These are phyloP conservation scores for Orbicella faveolata DNA, from an alignment of 64 coral and sea anemone species.

Conservation along the genomic window DNA sequence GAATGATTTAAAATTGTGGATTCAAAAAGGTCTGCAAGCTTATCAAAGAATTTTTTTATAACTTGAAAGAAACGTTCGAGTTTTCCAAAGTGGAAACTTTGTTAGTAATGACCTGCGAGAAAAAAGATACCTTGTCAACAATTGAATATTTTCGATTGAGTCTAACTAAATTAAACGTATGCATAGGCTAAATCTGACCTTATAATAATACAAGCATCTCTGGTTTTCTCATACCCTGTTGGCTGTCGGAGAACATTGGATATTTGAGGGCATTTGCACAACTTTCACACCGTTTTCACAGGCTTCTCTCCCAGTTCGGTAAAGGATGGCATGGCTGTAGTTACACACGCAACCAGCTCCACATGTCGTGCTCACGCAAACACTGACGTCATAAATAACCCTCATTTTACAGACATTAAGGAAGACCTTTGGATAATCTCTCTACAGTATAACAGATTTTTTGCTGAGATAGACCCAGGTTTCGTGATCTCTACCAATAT, in stretches of 20 bases:
- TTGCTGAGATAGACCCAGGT: neutral
- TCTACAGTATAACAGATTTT: conserved; percentile 29
- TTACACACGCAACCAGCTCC: neutral
- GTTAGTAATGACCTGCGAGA: too few species aligned
- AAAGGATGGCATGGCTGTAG: neutral
- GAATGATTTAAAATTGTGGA: neutral
- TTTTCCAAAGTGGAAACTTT: too few species aligned
- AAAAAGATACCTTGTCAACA: too few species aligned
- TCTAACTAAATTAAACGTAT: too few species aligned
- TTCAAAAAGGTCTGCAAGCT: neutral
- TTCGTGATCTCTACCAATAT: conserved; percentile 4
- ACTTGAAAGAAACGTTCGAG: neutral
- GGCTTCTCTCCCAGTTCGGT: neutral
- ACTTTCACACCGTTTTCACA: neutral
- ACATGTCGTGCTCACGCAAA: neutral
- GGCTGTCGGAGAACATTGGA: too few species aligned
- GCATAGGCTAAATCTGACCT: too few species aligned
- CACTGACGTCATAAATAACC: neutral
- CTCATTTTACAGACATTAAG: neutral
- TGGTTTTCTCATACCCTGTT: too few species aligned
- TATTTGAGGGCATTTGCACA: neutral
- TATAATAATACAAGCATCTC: too few species aligned
- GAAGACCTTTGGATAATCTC: neutral
- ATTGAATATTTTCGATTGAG: too few species aligned
- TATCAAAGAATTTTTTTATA: neutral